Conservation (phyloP, 2,797 vertebrate species). For the Phylloscopus collybita region DNA sequence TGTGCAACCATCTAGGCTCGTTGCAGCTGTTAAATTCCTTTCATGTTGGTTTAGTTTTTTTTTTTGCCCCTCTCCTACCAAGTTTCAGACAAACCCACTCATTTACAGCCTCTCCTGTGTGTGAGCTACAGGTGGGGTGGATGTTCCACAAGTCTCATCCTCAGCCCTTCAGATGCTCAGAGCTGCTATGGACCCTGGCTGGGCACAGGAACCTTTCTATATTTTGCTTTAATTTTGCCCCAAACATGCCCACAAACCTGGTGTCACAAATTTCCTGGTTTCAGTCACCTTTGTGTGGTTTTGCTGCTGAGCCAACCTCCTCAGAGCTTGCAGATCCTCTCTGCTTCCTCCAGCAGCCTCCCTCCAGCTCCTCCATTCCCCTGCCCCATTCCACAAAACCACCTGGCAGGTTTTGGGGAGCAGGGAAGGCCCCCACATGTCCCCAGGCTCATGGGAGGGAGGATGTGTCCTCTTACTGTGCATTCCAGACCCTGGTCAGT, state of each 20-base stretch:
- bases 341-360: background rate
- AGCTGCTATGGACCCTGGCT: background rate
- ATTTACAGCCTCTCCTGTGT: background rate
- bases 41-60: background rate
- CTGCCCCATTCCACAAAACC: background rate
- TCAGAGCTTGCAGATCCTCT: background rate
- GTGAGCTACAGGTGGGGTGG: background rate
- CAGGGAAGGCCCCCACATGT: background rate
- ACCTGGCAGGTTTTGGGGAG: background rate
- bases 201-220: background rate
- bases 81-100: background rate
- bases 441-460: background rate
- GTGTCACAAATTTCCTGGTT: background rate
- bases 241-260: rapidly evolving
- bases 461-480: background rate
- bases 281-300: background rate
- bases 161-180: background rate
- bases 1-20: background rate
- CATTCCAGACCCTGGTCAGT: background rate
- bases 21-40: constrained; percentile 66
- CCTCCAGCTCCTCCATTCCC: background rate
- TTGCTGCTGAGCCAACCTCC: background rate
- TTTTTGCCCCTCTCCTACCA: background rate
- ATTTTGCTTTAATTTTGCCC: background rate
- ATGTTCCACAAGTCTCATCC: background rate